Evolutionary conservation across 2,797 vertebrate genomes (phyloP).

Genomic region (Sebastes variabilis): DNA sequence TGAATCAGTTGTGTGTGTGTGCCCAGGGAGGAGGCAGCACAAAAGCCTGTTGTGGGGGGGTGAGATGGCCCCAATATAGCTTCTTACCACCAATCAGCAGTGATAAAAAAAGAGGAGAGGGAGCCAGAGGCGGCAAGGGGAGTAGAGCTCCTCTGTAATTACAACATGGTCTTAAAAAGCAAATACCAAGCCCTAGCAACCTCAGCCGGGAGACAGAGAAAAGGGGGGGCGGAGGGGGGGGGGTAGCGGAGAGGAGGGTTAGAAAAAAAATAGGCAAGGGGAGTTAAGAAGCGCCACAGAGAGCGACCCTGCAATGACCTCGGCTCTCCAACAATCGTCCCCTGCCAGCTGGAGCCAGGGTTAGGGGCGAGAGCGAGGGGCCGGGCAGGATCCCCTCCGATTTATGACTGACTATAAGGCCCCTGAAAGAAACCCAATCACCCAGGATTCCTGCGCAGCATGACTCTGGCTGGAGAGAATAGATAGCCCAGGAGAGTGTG

Average conservation of each 20-base stretch:
- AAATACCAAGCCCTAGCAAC: constrained; percentile 92
- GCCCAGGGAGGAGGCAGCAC: constrained; percentile 52
- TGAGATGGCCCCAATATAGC: constrained; percentile 66
- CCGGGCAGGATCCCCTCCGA: constrained; percentile 80
- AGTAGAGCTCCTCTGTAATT: constrained; percentile 86
- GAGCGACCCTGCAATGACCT: constrained; percentile 86
- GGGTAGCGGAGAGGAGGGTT: constrained; percentile 50
- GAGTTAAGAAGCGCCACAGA: constrained; percentile 84
- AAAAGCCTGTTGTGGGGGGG: constrained; percentile 65
- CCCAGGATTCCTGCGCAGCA: constrained; percentile 88
- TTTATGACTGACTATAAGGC: constrained; percentile 86
- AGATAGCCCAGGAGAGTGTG: constrained; percentile 79
- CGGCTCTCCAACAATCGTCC: constrained; percentile 82
- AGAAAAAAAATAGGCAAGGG: constrained; percentile 70
- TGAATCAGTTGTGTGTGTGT: constrained; percentile 60
- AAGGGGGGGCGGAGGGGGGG: constrained; percentile 34
- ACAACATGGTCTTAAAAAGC: constrained; percentile 86
- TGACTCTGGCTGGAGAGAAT: constrained; percentile 83
- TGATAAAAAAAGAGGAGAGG: constrained; percentile 63
- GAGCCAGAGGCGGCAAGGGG: constrained; percentile 75
- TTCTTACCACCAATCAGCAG: constrained; percentile 80
- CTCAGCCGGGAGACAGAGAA: constrained; percentile 72
- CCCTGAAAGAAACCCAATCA: constrained; percentile 89
- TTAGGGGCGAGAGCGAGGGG: constrained; percentile 80
- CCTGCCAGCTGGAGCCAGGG: constrained; percentile 87